These are phyloP conservation scores for Brachyhypopomus occidentalis DNA, from an alignment of 2,113 vertebrate species.

Conservation along the genomic window DNA sequence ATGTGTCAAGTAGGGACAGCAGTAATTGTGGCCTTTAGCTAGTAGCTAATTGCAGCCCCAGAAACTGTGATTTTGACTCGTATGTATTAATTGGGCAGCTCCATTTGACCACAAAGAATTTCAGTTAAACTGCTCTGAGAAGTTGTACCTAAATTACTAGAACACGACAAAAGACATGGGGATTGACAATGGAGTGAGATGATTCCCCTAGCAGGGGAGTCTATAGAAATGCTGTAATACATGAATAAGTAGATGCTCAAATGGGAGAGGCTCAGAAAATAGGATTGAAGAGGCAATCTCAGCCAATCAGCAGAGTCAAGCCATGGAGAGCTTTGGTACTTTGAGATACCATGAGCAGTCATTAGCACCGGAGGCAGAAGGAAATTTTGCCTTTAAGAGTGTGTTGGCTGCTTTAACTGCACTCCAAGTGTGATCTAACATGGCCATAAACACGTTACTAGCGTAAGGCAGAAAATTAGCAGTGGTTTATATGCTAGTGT, in stretches of 20 bases:
- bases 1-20: neutral
- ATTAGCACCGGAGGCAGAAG: neutral
- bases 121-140: neutral
- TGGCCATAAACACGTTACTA: neutral
- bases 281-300: neutral
- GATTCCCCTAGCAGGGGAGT: neutral
- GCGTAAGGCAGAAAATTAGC: neutral
- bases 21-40: neutral
- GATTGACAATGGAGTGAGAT: neutral
- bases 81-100: neutral
- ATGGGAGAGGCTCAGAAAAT: neutral
- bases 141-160: neutral
- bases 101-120: neutral
- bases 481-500: too few relatives aligned
- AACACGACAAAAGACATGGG: neutral
- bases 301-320: neutral
- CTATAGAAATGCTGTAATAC: neutral
- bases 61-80: neutral
- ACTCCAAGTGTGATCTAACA: too few relatives aligned
- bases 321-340: constrained; percentile 10
- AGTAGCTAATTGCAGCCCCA: neutral
- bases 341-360: neutral
- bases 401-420: too few relatives aligned
- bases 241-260: neutral
- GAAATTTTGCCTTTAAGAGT: neutral